Base-by-base conservation (phyloP, 2,797 vertebrate genomes). In the Lepilemur septentrionalis region DNA sequence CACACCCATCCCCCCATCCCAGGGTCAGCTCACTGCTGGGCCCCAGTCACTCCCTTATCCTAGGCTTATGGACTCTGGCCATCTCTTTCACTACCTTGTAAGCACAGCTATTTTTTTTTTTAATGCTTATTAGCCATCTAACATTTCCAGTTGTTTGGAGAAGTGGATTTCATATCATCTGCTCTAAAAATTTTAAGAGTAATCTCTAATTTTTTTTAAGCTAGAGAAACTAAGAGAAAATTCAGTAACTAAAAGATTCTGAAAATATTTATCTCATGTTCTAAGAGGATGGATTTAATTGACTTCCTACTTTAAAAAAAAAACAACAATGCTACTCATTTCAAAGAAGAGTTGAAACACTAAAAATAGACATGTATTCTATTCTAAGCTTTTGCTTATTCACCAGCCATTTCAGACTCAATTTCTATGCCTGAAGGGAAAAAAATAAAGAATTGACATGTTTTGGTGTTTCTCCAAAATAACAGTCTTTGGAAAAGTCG, bases 311-410 rank as follows among this genome's bases (percentile, higher is more conserved):
- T 95, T 97, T 93, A 87, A 95, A 96, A 52, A 57, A 55, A 57
- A 57, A 55, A 78, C 97, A 97, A 97, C 87, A 97, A 89, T 83
- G 43, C 69, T 90, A 92, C 84, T 96, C 50, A 48, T 92, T 93
- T 94, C 93, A 89, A 97, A 96, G 86, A 94, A 96, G 81, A 81
- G 50, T 8, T 79, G 23, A 96, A 94, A 91, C 32, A 70, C 91
- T 89, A 96, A 94, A 97, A 97, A 95, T 95, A 97, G 91, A 96
- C 95, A 89, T 52, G 83, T 46, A 95, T 86, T 94, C 87, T 94
- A 92, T 96, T 96, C 86, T 88, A 95, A 97, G 50, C 43, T 82
- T 92, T 73, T 93, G 92, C 79, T 96, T 97, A 95, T 93, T 97
- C 95, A 95, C 73, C 25, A 73, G 70, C 86, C 79, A 97, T 79